These are phyloP conservation scores for Berghia stephanieae DNA, from an alignment of 1,140 invertebrate genomes.

Conservation along the genomic window DNA sequence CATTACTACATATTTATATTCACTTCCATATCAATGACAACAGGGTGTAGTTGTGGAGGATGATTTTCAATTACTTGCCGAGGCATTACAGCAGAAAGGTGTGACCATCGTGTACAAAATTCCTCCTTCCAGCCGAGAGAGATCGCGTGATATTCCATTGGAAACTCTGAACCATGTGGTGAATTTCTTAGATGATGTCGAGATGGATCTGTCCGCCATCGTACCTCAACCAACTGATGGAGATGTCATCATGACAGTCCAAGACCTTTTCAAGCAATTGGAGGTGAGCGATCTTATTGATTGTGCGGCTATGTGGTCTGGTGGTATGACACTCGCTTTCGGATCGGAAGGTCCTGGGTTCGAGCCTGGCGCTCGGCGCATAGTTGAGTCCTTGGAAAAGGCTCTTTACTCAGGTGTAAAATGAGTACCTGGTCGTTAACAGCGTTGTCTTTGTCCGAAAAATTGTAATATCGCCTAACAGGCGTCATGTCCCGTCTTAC, in stretches of 20 bases:
- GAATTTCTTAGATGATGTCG: conserved; percentile 11
- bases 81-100: background rate
- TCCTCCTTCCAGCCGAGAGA: conserved; percentile 20
- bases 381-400: too few relatives aligned
- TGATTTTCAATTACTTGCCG: conserved; percentile 26
- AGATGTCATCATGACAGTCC: background rate
- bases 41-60: conserved; percentile 26
- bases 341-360: too few relatives aligned
- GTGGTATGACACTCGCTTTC: too few relatives aligned
- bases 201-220: background rate
- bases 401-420: too few relatives aligned
- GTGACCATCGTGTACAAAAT: background rate
- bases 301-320: too few relatives aligned
- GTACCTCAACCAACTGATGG: background rate
- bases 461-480: too few relatives aligned
- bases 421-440: too few relatives aligned
- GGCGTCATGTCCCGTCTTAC: too few relatives aligned
- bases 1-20: too few relatives aligned
- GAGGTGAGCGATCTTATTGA: background rate
- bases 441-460: too few relatives aligned
- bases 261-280: background rate
- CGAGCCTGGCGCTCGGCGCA: too few relatives aligned
- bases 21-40: too few relatives aligned
- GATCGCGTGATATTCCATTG: conserved; percentile 24
- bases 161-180: conserved; percentile 19